phyloP scores from a whole-genome alignment of 2,888 invertebrate species.

The Abscondita cerata region DNA sequence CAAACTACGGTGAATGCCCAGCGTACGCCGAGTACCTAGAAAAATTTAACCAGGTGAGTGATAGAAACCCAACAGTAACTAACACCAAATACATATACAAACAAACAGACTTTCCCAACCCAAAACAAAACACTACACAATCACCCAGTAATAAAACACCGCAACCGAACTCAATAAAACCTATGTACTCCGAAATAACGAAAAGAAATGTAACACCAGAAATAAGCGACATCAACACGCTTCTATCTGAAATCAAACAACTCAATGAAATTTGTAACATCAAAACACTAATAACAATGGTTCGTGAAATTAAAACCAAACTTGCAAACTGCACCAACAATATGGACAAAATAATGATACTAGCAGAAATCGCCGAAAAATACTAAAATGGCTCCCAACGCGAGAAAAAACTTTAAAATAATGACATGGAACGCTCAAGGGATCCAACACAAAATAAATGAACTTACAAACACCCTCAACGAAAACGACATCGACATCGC shows the following conservation, averaged over 20 bases:
- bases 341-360: neutral
- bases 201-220: neutral
- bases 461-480: neutral
- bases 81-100: too few species aligned
- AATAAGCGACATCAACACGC: neutral
- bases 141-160: neutral
- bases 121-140: neutral
- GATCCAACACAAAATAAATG: neutral
- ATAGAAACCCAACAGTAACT: neutral
- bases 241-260: neutral
- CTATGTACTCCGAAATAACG: neutral
- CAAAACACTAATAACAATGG: neutral
- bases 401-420: neutral
- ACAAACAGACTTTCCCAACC: too few species aligned
- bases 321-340: neutral
- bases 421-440: neutral
- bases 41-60: neutral
- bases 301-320: neutral
- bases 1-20: conserved; percentile 40
- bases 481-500: neutral
- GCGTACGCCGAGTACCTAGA: conserved; percentile 28
- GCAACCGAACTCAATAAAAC: neutral
- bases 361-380: neutral
- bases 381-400: neutral
- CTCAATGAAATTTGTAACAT: neutral